A percentile compares a stretch with the other conserved stretches of the same genome.
Evolutionary conservation across 2,888 invertebrate species (phyloP).

Genomic region (Hofmannophila pseudospretella): DNA sequence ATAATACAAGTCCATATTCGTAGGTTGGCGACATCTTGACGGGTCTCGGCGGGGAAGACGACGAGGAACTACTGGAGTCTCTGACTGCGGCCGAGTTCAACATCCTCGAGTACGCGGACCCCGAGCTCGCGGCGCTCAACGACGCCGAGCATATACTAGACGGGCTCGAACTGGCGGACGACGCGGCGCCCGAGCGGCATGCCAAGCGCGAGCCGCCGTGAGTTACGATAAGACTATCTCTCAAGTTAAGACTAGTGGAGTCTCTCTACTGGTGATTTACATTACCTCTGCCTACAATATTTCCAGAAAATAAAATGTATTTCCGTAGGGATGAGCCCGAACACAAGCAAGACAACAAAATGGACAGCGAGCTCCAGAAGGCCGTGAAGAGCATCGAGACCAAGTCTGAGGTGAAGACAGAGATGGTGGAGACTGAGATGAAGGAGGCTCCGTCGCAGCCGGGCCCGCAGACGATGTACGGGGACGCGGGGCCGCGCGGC

Average conservation of each 20-base stretch:
- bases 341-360: constrained; percentile 49
- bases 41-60: constrained; percentile 91
- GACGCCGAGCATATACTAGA: constrained; percentile 92
- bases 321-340: constrained; percentile 52
- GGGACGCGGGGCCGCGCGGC: constrained; percentile 49
- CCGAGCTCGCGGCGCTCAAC: constrained; percentile 89
- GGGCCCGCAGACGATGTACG: constrained; percentile 39
- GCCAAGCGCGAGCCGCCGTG: constrained; percentile 47
- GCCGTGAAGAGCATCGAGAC: constrained; percentile 59
- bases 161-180: constrained; percentile 88
- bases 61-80: constrained; percentile 87
- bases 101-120: constrained; percentile 96
- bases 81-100: constrained; percentile 94
- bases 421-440: constrained; percentile 19
- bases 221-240: too few relatives aligned
- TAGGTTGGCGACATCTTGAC: constrained; percentile 87
- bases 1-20: too few relatives aligned
- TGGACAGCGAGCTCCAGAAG: constrained; percentile 58
- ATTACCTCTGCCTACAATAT: too few relatives aligned
- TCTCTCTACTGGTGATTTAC: too few relatives aligned
- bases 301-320: constrained; percentile 4
- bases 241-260: too few relatives aligned
- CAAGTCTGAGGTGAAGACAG: constrained; percentile 45
- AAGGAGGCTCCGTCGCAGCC: constrained; percentile 1
- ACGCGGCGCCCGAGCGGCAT: constrained; percentile 83